Percentiles rank a stretch among this genome's conserved stretches.
phyloP scores from a whole-genome alignment of 2,797 vertebrate genomes.

The Luscinia luscinia region DNA sequence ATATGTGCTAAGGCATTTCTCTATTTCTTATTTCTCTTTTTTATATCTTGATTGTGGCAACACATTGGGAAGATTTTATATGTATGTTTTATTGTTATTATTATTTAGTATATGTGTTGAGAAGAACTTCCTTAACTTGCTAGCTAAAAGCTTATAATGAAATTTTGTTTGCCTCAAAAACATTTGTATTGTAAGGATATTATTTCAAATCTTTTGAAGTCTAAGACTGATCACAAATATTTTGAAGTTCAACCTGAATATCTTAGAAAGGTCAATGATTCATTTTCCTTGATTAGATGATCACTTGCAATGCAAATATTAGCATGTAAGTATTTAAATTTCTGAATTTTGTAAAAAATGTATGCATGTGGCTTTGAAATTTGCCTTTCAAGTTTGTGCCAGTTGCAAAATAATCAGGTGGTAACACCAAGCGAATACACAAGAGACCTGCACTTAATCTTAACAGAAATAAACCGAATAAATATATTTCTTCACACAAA shows the following conservation, averaged over 20 bases:
- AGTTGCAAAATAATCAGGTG: not conserved
- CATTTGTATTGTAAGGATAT: not conserved
- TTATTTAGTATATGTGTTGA: not conserved
- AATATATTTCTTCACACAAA: constrained; percentile 3
- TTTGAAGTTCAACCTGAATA: constrained; percentile 9
- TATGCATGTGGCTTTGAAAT: constrained; percentile 20
- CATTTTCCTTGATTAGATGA: constrained; percentile 10
- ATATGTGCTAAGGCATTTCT: not conserved
- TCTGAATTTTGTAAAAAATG: constrained; percentile 15
- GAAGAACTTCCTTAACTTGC: not conserved
- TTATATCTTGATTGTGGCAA: not conserved
- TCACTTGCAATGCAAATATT: constrained; percentile 32
- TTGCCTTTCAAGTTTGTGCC: constrained; percentile 3
- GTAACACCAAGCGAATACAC: not conserved
- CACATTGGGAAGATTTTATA: not conserved
- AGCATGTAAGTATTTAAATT: not conserved
- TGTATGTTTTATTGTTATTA: not conserved
- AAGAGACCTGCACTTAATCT: not conserved
- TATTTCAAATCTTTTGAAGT: not conserved
- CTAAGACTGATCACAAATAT: not conserved
- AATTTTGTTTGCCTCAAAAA: not conserved
- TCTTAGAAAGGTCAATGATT: constrained; percentile 2
- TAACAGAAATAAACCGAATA: constrained; percentile 38
- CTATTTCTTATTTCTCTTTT: not conserved
- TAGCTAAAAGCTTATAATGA: not conserved